These are phyloP conservation scores for Psittacara wagleri DNA, from an alignment of 2,113 vertebrate species.

Conservation along the genomic window DNA sequence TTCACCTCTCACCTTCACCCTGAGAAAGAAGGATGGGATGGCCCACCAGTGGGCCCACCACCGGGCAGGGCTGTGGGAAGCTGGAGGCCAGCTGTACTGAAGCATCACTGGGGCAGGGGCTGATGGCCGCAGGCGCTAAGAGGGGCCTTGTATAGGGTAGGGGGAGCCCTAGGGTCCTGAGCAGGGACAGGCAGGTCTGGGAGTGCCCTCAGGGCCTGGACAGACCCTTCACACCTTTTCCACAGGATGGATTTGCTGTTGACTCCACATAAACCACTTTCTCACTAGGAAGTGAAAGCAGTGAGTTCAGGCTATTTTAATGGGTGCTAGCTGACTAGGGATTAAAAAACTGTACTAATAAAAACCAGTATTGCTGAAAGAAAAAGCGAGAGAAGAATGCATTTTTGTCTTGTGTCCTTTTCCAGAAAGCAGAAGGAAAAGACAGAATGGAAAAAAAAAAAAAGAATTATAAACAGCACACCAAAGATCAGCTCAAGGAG, in stretches of 20 bases:
- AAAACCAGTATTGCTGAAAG: neutral
- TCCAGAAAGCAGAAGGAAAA: neutral
- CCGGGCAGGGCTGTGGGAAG: neutral
- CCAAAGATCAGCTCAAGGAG: neutral
- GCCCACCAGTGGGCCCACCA: accelerated
- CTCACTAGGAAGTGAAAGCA: neutral
- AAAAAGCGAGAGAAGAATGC: neutral
- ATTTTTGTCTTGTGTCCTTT: neutral
- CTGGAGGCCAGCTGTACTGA: neutral
- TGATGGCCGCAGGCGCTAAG: accelerated
- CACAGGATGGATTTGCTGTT: neutral
- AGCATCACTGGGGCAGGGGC: neutral
- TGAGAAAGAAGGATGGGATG: neutral
- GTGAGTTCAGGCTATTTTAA: neutral
- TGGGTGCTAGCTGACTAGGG: neutral
- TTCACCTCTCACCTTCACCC: neutral
- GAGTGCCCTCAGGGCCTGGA: accelerated
- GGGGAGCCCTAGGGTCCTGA: neutral
- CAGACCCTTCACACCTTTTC: neutral
- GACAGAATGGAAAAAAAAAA: neutral
- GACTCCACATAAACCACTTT: neutral
- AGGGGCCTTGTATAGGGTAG: neutral
- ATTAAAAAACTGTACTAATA: neutral
- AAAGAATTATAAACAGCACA: neutral
- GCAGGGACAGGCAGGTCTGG: neutral